These are phyloP conservation scores for Thymelicus acteon DNA, from an alignment of 2,888 invertebrate genomes.

Conservation along the genomic window DNA sequence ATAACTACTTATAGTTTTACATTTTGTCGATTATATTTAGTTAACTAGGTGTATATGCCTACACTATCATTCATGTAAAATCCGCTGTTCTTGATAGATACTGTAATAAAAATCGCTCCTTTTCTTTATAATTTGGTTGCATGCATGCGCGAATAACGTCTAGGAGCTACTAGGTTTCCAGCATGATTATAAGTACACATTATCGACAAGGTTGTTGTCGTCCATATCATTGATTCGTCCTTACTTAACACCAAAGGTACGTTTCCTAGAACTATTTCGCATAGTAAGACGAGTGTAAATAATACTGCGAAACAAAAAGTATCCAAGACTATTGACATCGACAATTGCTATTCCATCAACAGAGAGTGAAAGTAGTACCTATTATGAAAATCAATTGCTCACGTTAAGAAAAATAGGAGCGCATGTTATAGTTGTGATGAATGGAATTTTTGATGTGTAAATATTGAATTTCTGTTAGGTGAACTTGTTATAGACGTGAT, in stretches of 20 bases:
- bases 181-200: constrained; percentile 29
- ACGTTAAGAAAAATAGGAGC: background rate
- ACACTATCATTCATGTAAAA: constrained; percentile 4
- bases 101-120: constrained; percentile 16
- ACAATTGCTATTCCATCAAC: background rate
- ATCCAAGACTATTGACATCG: constrained; percentile 1
- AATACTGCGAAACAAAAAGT: background rate
- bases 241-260: constrained; percentile 21
- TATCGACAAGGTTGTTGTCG: constrained; percentile 15
- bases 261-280: constrained; percentile 16
- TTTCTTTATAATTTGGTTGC: constrained; percentile 49
- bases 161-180: constrained; percentile 11
- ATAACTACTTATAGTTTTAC: constrained; percentile 6
- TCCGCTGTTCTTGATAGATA: constrained; percentile 2
- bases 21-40: constrained; percentile 19
- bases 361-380: background rate
- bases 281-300: constrained; percentile 16
- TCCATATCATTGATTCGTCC: constrained; percentile 24
- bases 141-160: constrained; percentile 56
- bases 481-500: background rate
- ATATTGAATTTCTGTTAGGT: background rate
- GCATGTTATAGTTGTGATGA: background rate
- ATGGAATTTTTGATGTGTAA: constrained; percentile 1
- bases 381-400: constrained; percentile 7
- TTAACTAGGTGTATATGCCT: constrained; percentile 19